Conservation (phyloP, 2,797 vertebrate species). For the Tapera naevia region DNA sequence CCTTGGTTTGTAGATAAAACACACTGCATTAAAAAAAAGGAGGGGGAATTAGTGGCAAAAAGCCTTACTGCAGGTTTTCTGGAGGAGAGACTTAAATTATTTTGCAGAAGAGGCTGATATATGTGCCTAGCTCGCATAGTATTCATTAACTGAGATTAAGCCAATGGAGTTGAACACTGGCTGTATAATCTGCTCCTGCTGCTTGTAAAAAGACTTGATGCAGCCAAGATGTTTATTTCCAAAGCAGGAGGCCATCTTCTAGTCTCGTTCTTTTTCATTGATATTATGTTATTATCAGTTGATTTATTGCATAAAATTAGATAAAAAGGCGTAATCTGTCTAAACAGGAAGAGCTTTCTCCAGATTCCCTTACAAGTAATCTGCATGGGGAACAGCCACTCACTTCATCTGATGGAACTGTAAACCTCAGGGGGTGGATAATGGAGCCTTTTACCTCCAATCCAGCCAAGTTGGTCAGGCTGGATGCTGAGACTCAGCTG, state of each 20-base stretch:
- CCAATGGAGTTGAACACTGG: conserved; percentile 29
- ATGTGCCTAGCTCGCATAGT: conserved; percentile 1
- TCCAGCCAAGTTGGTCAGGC: not conserved
- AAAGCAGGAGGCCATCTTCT: conserved; percentile 53
- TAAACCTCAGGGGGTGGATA: not conserved
- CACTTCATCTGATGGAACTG: not conserved
- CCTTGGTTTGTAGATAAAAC: conserved; percentile 6
- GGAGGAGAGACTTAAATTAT: conserved; percentile 20
- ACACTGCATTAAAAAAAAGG: not conserved
- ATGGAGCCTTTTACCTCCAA: not conserved
- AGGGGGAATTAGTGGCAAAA: not conserved
- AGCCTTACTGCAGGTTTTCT: not conserved
- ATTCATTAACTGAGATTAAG: conserved; percentile 59
- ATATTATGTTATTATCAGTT: conserved; percentile 38
- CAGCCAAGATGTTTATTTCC: conserved; percentile 54
- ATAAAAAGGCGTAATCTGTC: not conserved
- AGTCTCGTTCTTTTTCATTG: not conserved
- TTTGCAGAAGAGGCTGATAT: conserved; percentile 20
- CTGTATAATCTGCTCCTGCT: conserved; percentile 47
- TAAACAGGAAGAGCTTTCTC: not conserved
- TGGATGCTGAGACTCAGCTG: not conserved
- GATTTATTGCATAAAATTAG: conserved; percentile 49
- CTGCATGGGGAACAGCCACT: not conserved
- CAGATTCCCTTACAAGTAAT: not conserved
- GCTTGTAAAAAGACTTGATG: conserved; percentile 34